These are phyloP conservation scores for Chinchilla lanigera DNA, from an alignment of 2,113 vertebrate genomes.

Conservation along the genomic window DNA sequence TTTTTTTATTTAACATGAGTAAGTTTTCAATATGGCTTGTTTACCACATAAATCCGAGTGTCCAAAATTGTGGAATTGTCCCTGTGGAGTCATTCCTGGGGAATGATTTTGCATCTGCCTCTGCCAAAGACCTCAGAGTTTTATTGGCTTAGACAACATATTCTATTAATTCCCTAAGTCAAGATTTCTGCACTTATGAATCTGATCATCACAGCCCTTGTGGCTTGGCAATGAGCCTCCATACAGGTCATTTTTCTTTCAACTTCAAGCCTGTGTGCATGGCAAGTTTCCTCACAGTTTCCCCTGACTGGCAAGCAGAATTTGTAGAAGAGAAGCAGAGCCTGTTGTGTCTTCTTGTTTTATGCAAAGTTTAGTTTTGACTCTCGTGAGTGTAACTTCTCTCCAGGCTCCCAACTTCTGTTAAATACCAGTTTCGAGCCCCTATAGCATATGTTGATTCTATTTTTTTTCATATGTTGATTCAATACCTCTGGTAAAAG, in stretches of 20 bases:
- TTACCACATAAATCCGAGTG: not conserved
- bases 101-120: constrained; percentile 39
- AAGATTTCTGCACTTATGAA: not conserved
- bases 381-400: not conserved
- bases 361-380: constrained; percentile 18
- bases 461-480: not conserved
- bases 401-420: not conserved
- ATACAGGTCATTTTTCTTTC: not conserved
- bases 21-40: not conserved
- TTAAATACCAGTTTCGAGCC: not conserved
- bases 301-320: not conserved
- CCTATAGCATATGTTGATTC: not conserved
- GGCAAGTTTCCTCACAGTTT: not conserved
- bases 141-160: not conserved
- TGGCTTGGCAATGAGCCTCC: not conserved
- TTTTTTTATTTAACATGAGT: not conserved
- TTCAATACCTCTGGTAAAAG: not conserved
- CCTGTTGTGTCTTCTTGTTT: not conserved
- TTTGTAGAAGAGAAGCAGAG: not conserved
- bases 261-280: not conserved
- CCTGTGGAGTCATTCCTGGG: constrained; percentile 28
- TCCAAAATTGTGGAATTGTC: constrained; percentile 13
- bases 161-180: not conserved
- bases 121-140: constrained; percentile 26
- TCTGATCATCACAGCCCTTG: not conserved